These are phyloP conservation scores for Chondrosia reniformis DNA, from an alignment of 37 sponge, comb jelly and placozoan species.

Conservation along the genomic window DNA sequence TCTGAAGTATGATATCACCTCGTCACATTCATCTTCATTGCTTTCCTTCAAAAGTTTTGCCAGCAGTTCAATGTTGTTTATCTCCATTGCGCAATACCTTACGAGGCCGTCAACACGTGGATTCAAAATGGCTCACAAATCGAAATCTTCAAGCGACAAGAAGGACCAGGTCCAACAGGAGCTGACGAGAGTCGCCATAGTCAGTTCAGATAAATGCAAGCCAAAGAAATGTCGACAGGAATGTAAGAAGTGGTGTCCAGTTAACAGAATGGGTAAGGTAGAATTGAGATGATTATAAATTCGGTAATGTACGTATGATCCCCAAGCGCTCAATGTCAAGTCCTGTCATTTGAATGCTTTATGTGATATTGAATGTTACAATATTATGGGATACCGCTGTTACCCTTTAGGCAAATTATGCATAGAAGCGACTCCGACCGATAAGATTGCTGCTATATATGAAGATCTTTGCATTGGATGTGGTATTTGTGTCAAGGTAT, in stretches of 20 bases:
- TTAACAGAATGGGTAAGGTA: conserved; percentile 87
- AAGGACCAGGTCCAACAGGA: conserved; percentile 36
- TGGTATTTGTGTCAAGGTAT: conserved; percentile 95
- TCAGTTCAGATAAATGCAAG: conserved; percentile 87
- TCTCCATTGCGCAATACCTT: too few species aligned
- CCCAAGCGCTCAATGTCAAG: too few species aligned
- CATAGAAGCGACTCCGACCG: conserved; percentile 87
- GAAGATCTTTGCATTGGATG: conserved; percentile 97
- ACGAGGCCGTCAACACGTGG: too few species aligned
- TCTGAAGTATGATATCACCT: too few species aligned
- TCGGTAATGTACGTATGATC: too few species aligned
- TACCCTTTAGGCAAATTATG: conserved; percentile 70
- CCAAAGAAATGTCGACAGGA: conserved; percentile 98
- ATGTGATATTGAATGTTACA: too few species aligned
- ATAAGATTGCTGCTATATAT: conserved; percentile 90
- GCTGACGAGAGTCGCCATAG: conserved; percentile 95
- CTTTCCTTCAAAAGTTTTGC: too few species aligned
- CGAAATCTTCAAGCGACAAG: neutral
- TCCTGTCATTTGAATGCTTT: too few species aligned
- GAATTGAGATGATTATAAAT: too few species aligned
- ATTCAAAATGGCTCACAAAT: conserved; percentile 4
- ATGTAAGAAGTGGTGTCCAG: conserved; percentile 95
- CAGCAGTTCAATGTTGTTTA: too few species aligned
- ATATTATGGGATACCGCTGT: neutral
- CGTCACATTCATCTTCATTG: conserved; percentile 53